phyloP scores from a whole-genome alignment of 64 coral and sea anemone genomes.

The Stichodactyla mertensii region DNA sequence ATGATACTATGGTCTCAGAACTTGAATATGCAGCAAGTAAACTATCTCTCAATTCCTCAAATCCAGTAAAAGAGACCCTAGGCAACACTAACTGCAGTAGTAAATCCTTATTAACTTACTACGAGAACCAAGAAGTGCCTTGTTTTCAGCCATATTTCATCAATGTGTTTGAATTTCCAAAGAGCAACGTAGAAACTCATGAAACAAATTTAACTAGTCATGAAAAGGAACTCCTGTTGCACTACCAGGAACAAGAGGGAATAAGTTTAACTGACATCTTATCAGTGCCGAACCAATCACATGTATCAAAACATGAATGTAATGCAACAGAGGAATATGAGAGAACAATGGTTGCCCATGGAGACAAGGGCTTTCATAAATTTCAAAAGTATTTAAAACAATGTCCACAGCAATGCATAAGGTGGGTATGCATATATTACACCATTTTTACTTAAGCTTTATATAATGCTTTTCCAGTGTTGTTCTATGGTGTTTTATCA shows the following conservation, averaged over 20 bases:
- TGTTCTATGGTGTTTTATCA: too few relatives aligned
- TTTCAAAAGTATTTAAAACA: constrained; percentile 57
- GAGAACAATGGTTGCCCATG: constrained; percentile 51
- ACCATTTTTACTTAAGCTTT: too few relatives aligned
- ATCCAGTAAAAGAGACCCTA: background rate
- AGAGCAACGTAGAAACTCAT: background rate
- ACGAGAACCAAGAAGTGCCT: background rate
- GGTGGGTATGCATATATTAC: constrained; percentile 8
- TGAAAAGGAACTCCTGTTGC: constrained; percentile 46
- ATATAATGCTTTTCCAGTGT: too few relatives aligned
- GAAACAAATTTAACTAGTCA: constrained; percentile 37
- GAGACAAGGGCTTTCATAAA: constrained; percentile 67
- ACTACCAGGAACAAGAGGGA: constrained; percentile 62
- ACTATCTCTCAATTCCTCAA: background rate
- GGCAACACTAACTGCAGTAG: background rate
- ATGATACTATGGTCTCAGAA: background rate
- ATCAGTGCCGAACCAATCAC: background rate
- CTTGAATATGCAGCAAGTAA: constrained; percentile 18
- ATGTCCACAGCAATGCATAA: constrained; percentile 71
- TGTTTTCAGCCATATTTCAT: constrained; percentile 53
- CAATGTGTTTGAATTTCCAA: constrained; percentile 54
- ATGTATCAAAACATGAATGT: background rate
- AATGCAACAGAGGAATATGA: constrained; percentile 47
- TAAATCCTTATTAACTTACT: background rate
- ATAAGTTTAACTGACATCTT: constrained; percentile 14